phyloP scores from a whole-genome alignment of 2,113 vertebrate genomes.

The Psilopogon haemacephalus region DNA sequence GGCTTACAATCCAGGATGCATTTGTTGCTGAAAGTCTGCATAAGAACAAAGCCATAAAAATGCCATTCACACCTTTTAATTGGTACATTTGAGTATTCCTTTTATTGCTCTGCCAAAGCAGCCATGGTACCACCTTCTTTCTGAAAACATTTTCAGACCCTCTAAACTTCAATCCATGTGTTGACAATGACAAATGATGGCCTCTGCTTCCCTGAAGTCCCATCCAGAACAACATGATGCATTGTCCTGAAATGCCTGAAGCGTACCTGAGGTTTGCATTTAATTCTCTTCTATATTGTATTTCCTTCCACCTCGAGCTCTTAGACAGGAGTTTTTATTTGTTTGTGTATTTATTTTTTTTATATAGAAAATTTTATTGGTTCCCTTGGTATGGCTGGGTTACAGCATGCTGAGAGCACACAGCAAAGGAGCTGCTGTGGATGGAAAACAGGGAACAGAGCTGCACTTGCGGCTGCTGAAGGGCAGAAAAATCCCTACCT shows the following conservation, averaged over 20 bases:
- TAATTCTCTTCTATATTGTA: not conserved
- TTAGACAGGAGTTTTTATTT: not conserved
- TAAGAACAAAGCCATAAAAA: not conserved
- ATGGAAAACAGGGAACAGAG: not conserved
- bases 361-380: not conserved
- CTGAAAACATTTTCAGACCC: not conserved
- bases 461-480: not conserved
- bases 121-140: not conserved
- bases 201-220: not conserved
- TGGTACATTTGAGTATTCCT: not conserved
- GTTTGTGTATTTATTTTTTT: not conserved
- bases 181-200: not conserved
- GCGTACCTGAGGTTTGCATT: slow-evolving; percentile 1
- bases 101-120: slow-evolving; percentile 24
- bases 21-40: not conserved
- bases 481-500: not conserved
- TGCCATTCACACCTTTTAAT: slow-evolving; percentile 17
- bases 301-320: not conserved
- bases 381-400: not conserved
- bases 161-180: not conserved
- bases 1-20: not conserved
- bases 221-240: not conserved
- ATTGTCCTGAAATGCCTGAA: not conserved
- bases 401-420: not conserved
- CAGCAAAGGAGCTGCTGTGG: rapidly evolving